phyloP scores from a whole-genome alignment of 2,113 vertebrate species.

The Sander lucioperca region DNA sequence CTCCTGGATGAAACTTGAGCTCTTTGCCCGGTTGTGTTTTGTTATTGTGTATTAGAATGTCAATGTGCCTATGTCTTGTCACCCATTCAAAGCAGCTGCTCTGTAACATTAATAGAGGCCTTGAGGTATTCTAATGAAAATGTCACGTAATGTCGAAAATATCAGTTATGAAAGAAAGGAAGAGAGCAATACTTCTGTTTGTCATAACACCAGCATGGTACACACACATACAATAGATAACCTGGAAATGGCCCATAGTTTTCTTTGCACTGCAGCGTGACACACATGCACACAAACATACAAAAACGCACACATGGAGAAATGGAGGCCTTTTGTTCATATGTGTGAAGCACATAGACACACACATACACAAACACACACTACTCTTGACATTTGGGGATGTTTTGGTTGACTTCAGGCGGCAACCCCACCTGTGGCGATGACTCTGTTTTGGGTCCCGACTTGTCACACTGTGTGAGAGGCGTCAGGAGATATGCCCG shows the following conservation, averaged over 20 bases:
- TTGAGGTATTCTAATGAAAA: constrained; percentile 62
- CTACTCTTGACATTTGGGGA: constrained; percentile 73
- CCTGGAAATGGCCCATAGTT: constrained; percentile 53
- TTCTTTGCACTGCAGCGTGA: constrained; percentile 25
- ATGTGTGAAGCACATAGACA: background rate
- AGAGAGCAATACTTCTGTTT: constrained; percentile 28
- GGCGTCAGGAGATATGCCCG: constrained; percentile 70
- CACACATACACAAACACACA: constrained; percentile 30
- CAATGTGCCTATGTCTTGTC: constrained; percentile 55
- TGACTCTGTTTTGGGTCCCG: constrained; percentile 76
- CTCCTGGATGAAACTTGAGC: constrained; percentile 36
- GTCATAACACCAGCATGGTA: constrained; percentile 18
- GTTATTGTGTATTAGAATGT: constrained; percentile 62
- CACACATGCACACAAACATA: constrained; percentile 8
- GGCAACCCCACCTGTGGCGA: constrained; percentile 74
- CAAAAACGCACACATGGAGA: background rate
- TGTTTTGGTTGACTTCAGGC: constrained; percentile 75
- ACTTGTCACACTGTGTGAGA: constrained; percentile 74
- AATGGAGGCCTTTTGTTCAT: constrained; percentile 26
- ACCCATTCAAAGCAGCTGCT: constrained; percentile 63
- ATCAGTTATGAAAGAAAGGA: constrained; percentile 51
- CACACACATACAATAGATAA: constrained; percentile 43
- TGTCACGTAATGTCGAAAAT: constrained; percentile 73
- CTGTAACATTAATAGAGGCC: constrained; percentile 72
- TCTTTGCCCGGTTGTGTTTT: constrained; percentile 40